phyloP scores from a whole-genome alignment of 1,140 invertebrate species.

The Drosophila tropicalis region DNA sequence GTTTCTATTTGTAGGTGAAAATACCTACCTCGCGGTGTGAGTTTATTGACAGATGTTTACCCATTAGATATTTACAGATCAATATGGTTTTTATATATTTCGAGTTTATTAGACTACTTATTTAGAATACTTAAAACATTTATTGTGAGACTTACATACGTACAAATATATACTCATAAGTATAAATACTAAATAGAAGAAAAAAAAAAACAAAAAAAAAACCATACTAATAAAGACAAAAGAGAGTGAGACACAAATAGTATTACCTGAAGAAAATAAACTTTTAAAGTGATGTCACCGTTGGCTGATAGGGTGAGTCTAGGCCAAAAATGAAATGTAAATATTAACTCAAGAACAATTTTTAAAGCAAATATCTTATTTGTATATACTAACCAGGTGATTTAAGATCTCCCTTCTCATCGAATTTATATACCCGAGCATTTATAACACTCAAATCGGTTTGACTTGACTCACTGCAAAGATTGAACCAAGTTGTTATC shows the following conservation, averaged over 20 bases:
- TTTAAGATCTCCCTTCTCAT: constrained; percentile 69
- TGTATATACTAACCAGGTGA: constrained; percentile 37
- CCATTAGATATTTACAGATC: constrained; percentile 19
- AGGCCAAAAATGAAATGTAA: neutral
- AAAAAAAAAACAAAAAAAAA: neutral
- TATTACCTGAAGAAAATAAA: constrained; percentile 3
- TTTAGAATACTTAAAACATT: constrained; percentile 2
- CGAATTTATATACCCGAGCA: constrained; percentile 70
- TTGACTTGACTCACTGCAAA: constrained; percentile 60
- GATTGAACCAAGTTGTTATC: too few species aligned
- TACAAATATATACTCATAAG: too few species aligned
- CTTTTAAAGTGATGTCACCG: constrained; percentile 66
- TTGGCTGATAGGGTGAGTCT: constrained; percentile 68
- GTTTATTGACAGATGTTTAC: constrained; percentile 6
- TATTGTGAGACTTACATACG: neutral
- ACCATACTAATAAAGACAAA: neutral
- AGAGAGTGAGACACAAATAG: neutral
- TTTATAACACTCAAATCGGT: constrained; percentile 71
- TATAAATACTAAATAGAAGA: neutral
- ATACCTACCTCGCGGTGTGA: neutral
- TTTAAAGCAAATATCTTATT: neutral
- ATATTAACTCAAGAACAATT: neutral
- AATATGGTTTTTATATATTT: constrained; percentile 5
- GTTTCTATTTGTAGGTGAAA: neutral
- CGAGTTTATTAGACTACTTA: constrained; percentile 2